Evolutionary conservation across 2,113 vertebrate genomes (phyloP).

Genomic region (Narcine bancroftii): DNA sequence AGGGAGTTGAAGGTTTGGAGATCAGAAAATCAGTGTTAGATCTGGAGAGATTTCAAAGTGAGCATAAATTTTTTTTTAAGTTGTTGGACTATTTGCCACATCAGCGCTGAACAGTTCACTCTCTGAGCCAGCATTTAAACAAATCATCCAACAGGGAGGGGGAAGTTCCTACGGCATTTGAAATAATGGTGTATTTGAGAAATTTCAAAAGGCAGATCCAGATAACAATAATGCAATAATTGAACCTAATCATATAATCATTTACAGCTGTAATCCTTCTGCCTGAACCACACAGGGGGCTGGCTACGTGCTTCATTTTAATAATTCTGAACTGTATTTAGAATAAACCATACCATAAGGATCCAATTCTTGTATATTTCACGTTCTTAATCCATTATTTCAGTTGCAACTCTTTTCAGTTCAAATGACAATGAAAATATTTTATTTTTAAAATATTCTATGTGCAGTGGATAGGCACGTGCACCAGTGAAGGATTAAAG

Average conservation of each 20-base stretch:
- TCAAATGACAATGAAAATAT: background rate
- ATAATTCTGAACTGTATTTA: background rate
- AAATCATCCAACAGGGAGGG: background rate
- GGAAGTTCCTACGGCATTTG: too few species aligned
- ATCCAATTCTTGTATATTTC: background rate
- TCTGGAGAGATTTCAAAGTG: too few species aligned
- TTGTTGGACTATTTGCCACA: background rate
- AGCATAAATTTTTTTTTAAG: too few species aligned
- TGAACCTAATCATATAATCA: background rate
- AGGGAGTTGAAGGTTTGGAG: too few species aligned
- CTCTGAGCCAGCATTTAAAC: background rate
- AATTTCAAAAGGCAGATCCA: background rate
- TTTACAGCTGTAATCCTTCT: background rate
- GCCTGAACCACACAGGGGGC: background rate
- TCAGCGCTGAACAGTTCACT: background rate
- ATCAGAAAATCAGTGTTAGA: too few species aligned
- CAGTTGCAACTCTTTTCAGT: background rate
- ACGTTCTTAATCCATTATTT: background rate
- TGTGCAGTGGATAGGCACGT: too few species aligned
- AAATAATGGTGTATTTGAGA: background rate
- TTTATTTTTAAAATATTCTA: background rate
- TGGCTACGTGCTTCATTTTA: background rate
- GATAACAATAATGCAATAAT: background rate
- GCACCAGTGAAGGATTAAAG: too few species aligned
- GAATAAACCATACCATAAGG: background rate